A percentile compares a stretch with the other conserved stretches of the same genome.
Conservation (phyloP, 2,888 invertebrate genomes). For the Dexiosoma caninum region DNA sequence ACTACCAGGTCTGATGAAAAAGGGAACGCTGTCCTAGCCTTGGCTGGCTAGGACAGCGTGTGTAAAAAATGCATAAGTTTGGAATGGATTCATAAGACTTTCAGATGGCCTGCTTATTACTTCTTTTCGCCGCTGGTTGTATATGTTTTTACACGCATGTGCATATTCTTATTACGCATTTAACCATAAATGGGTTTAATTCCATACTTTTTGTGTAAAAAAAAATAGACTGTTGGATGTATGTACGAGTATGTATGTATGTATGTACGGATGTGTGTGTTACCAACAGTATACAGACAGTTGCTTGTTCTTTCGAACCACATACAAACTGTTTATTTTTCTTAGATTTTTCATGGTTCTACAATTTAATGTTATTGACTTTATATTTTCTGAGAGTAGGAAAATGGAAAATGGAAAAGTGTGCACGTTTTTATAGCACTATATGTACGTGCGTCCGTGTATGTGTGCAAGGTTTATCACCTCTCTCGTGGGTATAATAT, state of each 20-base stretch:
- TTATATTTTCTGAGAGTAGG: constrained; percentile 14
- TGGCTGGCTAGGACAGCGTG: no score
- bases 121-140: no score
- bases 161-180: constrained; percentile 28
- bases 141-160: neutral
- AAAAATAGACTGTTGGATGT: neutral
- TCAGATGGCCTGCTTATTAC: neutral
- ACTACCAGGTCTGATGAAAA: no score
- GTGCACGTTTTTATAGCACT: neutral
- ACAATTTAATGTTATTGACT: constrained; percentile 38
- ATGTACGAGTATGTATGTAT: no score
- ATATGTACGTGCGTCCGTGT: neutral
- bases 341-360: constrained; percentile 39
- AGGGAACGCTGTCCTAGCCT: no score
- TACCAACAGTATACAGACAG: neutral
- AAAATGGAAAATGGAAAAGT: neutral
- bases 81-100: no score
- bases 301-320: neutral
- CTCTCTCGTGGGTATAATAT: constrained; percentile 24
- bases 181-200: constrained; percentile 40
- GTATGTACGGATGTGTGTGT: no score
- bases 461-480: constrained; percentile 13
- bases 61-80: no score
- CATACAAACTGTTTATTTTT: neutral
- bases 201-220: constrained; percentile 13